Evolutionary conservation across 2,797 vertebrate species (phyloP), one percentile per base, ranked within the genome.

Genomic region (Parauchenoglanis punctatus): DNA sequence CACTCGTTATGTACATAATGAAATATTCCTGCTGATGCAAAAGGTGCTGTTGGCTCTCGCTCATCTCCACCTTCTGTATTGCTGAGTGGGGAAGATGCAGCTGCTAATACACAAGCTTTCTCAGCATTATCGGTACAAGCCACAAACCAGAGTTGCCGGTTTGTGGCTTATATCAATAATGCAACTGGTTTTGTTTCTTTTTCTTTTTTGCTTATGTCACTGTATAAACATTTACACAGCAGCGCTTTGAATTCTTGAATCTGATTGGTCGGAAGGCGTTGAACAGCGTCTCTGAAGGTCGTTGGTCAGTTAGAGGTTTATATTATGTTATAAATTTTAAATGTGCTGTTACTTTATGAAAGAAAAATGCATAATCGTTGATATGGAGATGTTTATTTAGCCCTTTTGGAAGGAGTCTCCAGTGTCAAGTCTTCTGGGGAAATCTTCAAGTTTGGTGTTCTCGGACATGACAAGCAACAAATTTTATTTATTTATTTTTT

Each of bases 1-100:
- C 92, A 93, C 95, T 95, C 92, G 94, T 96, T 95, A 95, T 95
- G 94, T 95, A 95, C 94, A 94, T 95, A 95, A 95, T 95, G 94
- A 96, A 96, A 95, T 94, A 95, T 95, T 94, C 93, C 93, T 93
- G 93, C 93, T 93, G 93, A 94, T 95, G 94, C 93, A 92, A 94
- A 93, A 93, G 92, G 88, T 92, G 93, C 91, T 87, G 91, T 93
- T 93, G 92, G 91, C 91, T 93, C 87, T 89, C 72, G 81, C 77
- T 77, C 76, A 85, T 83, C 82, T 88, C 86, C 85, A 63, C 28
- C 70, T 76, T 83, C 54, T 67, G 70, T 84, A 86, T 65, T 35
- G 52, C 90, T 73, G 68, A 83, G 84, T 13, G 44, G 49, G 85
- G 63, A 70, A 78, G 52, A 87, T 73, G 12, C 49, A 44, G 23